Base-by-base conservation (phyloP, 2,113 vertebrate species). In the Salvelinus sp. region DNA sequence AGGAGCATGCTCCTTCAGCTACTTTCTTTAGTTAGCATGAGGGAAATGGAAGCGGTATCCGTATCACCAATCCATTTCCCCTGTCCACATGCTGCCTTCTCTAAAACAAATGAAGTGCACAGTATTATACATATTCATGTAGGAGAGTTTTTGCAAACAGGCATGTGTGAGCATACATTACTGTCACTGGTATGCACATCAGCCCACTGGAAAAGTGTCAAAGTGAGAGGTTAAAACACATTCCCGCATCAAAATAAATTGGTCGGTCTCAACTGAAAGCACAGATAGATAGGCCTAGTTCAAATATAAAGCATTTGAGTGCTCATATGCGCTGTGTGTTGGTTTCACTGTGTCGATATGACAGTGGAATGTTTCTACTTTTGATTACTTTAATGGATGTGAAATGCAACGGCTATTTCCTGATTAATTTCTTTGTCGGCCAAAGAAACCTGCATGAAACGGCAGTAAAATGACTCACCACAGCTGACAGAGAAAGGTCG, bases 221-320 rank as follows among this genome's bases (percentile, higher is more conserved):
- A 44, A 69, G 27, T 10, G 48, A 14, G 27, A 69, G n/a, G 54
- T 75, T 68, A 58, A 22, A 75, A 68, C 74, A 69, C 47, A 58
- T 30, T 6, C 28, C 28, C 1, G 65, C 20, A 60, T 60, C 50
- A 30, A 69, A 60, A 69, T 70, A 70, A 70, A 76, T 70, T 38
- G 50, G 18, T 60, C n/a, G 18, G 28, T 74, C 69, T 48, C 58
- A 47, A 44, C 16, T 73, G n/a, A 64, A 2, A 47, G 23, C 22
- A 73, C 33, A 70, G 57, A 69, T 25, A 30, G 16, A 79, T 73
- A 70, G 58, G n/a, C 50, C 2, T 22, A 47, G 65, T 14, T 69
- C 25, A 70, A 57, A 75, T 33, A 7, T 16, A 27, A 67, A 48
- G 38, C 50, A 18, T 38, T 38, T 38, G 33, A 50, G 48, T 3